A percentile compares a stretch with the other conserved stretches of the same genome.
Conservation (phyloP, 92 coral and sea anemone species). For the Muricea muricata region DNA sequence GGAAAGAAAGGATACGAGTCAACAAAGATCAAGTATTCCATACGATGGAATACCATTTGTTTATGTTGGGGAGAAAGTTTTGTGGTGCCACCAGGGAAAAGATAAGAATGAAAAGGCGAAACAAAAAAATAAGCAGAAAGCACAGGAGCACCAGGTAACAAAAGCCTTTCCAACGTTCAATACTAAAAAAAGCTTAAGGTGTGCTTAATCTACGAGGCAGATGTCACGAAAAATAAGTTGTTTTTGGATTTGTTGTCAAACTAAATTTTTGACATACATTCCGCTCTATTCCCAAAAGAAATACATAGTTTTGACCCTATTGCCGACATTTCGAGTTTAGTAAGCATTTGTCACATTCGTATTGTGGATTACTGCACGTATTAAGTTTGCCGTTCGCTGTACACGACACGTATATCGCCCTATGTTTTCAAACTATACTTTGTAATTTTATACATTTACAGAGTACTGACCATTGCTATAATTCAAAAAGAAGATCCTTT, state of each 20-base stretch:
- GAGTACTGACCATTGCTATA: not conserved
- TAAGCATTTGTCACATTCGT: too few species aligned
- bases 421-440: too few species aligned
- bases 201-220: too few species aligned
- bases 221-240: too few species aligned
- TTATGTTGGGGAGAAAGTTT: conserved; percentile 38
- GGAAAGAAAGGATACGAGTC: conserved; percentile 24
- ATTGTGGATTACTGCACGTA: too few species aligned
- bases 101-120: conserved; percentile 35
- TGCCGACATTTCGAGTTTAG: too few species aligned
- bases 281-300: not conserved
- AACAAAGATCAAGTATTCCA: conserved; percentile 18
- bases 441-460: not conserved
- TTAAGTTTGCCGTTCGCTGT: too few species aligned
- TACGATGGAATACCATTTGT: conserved; percentile 42
- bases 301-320: not conserved
- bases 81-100: conserved; percentile 52
- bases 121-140: conserved; percentile 23
- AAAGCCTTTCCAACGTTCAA: not conserved
- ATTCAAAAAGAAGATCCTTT: not conserved
- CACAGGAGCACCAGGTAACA: not conserved
- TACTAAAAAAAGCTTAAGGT: too few species aligned
- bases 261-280: not conserved
- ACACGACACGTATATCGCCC: too few species aligned
- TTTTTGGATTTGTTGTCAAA: too few species aligned